Evolutionary conservation across 2,888 invertebrate species (phyloP), one percentile per base, ranked within the genome.

Genomic region (Anodontia alba): DNA sequence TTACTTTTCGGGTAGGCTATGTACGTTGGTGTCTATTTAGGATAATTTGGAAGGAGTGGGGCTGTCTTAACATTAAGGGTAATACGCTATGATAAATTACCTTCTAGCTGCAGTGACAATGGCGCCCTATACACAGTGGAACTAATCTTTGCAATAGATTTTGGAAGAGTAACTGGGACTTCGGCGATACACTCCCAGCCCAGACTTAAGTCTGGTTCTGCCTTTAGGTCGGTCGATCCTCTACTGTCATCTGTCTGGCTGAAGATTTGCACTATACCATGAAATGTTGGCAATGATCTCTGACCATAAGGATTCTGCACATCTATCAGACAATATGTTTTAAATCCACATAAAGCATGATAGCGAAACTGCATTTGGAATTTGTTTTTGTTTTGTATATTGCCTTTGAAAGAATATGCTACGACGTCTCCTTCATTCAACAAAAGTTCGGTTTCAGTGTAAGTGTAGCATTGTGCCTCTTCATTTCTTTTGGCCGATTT

Each of bases 131-230:
- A 79, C 29, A 84, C 51, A 43, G 76, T 77, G 1, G 79, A 36
- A 1, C 76, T 77, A 0, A 79, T 68, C 29, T 77, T 79, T 73
- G 79, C 79, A 36, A 81, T 42, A 33, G 68, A 70, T 46, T 84
- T 84, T 15, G 84, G 84, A n/a, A 84, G 49, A 15, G 80, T 23
- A n/a, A 84, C 68, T 5, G 78, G 77, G 54, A 77, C 79, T 69
- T 84, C 84, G 7, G 78, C 74, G 10, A 67, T 43, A 5, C 81
- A 72, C 26, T 79, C 81, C 84, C 84, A 84, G 26, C 78, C 81
- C 17, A 46, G 49, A 20, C 70, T 46, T 0, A 57, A 26, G 29
- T 72, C 77, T 38, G 81, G 81, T 33, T 62, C 46, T 51, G 51
- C 38, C 12, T n/a, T 71, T 12, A 62, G 57, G 36, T 79, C 76